Base-by-base conservation (phyloP, 2,888 invertebrate genomes). In the Cybosia mesomella region DNA sequence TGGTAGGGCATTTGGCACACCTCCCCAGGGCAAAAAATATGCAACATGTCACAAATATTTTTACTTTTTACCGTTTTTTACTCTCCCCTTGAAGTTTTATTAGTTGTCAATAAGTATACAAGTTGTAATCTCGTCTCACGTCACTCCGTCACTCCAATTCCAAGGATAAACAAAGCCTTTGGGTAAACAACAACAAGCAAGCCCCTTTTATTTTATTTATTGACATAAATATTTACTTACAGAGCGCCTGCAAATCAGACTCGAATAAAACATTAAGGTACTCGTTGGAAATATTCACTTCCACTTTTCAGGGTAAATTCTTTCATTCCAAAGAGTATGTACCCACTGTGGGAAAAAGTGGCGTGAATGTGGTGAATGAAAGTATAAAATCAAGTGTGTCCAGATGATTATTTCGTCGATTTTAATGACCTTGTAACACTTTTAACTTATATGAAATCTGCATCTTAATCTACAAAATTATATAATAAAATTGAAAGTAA, bases 141-240 rank as follows among this genome's bases (percentile, higher is more conserved):
- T 49, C 43, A 61, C 61, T 49, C 49, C 61, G 28, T 28, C n/a
- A 28, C 49, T 21, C 28, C n/a, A 24, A 60, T 43, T 49, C 24
- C 49, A 28, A 10, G n/a, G 24, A 49, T 61, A 49, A 61, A 61
- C 43, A n/a, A 22, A 11, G n/a, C n/a, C n/a, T 28, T 32, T n/a
- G 13, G 43, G 28, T 61, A 43, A 61, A 49, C 61, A 61, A 49
- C 7, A 49, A 61, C 5, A 61, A 61, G 49, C 13, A n/a, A 28
- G 28, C 8, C 10, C n/a, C 10, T 28, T 24, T 49, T 49, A n/a
- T n/a, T 49, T 9, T n/a, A n/a, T 13, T 49, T 43, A 49, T 61
- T 61, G 22, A 32, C 15, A 39, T 39, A 10, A 2, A 59, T 39
- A 59, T 39, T 59, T n/a, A 9, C 49, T 59, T n/a, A 9, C 49